Conservation (phyloP, 2,113 vertebrate genomes). For the Burhinus bistriatus region DNA sequence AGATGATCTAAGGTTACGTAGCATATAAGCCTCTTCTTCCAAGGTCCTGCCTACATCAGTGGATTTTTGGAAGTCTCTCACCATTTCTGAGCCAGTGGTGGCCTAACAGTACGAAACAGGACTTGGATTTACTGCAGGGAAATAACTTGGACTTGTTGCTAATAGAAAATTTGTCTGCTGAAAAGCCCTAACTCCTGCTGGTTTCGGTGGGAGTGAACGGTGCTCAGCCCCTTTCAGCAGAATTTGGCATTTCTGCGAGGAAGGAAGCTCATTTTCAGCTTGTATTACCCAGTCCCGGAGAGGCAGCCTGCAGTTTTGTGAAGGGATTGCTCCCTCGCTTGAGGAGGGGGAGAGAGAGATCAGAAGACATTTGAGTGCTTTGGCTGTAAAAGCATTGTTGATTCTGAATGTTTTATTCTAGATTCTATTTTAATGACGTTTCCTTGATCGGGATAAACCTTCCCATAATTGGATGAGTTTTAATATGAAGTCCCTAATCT, state of each 20-base stretch:
- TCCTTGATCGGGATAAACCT: slow-evolving; percentile 27
- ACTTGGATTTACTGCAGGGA: slow-evolving; percentile 15
- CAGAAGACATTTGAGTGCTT: slow-evolving; percentile 13
- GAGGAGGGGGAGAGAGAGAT: background rate
- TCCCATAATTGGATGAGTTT: background rate
- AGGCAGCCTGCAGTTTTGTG: background rate
- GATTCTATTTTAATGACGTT: slow-evolving; percentile 31
- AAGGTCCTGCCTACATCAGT: background rate
- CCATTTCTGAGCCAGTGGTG: background rate
- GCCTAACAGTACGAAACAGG: background rate
- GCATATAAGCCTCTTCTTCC: background rate
- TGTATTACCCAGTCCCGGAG: background rate
- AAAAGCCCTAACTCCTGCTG: background rate
- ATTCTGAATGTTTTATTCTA: slow-evolving; percentile 53
- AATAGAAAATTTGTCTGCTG: background rate
- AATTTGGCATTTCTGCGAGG: background rate
- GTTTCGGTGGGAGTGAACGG: background rate
- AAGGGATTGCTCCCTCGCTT: background rate
- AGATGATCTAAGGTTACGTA: background rate
- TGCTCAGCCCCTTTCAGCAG: background rate
- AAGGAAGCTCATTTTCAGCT: background rate
- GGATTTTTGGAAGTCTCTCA: slow-evolving; percentile 28
- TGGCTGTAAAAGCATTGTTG: slow-evolving; percentile 45
- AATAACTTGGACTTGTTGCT: background rate
- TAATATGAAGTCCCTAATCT: background rate